phyloP scores from a whole-genome alignment of 2,797 vertebrate species.

The Crenuchus spilurus region DNA sequence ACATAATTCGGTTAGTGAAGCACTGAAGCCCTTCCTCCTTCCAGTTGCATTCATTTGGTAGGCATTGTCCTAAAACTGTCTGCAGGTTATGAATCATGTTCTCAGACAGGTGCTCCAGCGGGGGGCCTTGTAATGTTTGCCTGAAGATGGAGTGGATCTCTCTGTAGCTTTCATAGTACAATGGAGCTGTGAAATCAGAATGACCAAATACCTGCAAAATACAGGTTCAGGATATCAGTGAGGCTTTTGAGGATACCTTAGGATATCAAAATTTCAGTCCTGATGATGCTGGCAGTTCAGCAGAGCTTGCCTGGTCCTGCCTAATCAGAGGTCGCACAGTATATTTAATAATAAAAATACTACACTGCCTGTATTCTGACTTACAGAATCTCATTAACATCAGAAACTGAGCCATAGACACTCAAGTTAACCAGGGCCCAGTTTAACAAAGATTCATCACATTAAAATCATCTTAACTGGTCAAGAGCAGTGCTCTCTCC shows the following conservation, averaged over 20 bases:
- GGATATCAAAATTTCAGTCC: neutral
- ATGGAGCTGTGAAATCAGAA: conserved; percentile 53
- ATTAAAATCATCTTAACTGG: no score
- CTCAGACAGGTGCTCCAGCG: conserved; percentile 50
- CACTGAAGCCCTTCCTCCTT: conserved; percentile 57
- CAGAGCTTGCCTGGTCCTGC: no score
- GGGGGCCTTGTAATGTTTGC: conserved; percentile 60
- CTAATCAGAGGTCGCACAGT: no score
- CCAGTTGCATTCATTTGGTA: conserved; percentile 37
- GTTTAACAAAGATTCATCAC: no score
- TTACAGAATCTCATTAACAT: no score
- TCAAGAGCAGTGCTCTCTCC: no score
- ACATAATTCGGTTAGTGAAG: conserved; percentile 65
- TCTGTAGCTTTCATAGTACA: conserved; percentile 42
- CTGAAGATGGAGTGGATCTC: conserved; percentile 61
- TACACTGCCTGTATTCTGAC: no score
- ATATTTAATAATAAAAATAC: no score
- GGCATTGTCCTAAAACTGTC: conserved; percentile 38
- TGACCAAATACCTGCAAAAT: conserved; percentile 62
- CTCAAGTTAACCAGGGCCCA: no score
- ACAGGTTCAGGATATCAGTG: neutral
- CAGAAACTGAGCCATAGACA: no score
- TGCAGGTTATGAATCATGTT: conserved; percentile 62
- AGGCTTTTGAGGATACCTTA: neutral
- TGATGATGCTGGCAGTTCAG: neutral